Conservation (phyloP, 2,888 invertebrate genomes). For the Dermolepida albohirtum region DNA sequence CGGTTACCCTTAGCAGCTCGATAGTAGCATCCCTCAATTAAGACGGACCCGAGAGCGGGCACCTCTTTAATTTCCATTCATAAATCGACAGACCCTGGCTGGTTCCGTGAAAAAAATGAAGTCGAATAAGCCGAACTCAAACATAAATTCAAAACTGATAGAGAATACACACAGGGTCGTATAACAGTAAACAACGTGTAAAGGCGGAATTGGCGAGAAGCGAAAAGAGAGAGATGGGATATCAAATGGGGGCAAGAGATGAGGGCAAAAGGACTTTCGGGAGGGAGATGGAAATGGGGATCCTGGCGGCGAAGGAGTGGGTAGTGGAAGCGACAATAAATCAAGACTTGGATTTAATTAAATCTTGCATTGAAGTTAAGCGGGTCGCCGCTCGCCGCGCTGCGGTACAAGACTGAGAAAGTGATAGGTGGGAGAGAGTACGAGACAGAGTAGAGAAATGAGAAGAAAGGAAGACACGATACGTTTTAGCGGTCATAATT, state of each 20-base stretch:
- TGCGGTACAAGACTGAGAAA: conserved; percentile 58
- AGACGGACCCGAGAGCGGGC: conserved; percentile 31
- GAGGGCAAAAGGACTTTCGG: conserved; percentile 47
- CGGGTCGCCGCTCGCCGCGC: conserved; percentile 66
- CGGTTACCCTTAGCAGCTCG: conserved; percentile 34
- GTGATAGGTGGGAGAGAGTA: conserved; percentile 40
- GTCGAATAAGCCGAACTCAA: conserved; percentile 42
- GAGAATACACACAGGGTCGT: conserved; percentile 47
- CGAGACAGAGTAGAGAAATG: conserved; percentile 8
- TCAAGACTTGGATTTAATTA: conserved; percentile 70
- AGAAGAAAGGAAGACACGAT: conserved; percentile 16
- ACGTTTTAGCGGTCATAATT: conserved; percentile 46
- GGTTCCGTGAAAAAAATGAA: conserved; percentile 36
- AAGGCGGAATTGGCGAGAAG: conserved; percentile 34
- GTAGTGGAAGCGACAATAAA: conserved; percentile 66
- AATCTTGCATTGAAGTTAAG: conserved; percentile 69
- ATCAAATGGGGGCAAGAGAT: conserved; percentile 48
- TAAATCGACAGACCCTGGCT: conserved; percentile 34
- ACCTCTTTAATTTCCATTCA: conserved; percentile 39
- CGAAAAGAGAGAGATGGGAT: conserved; percentile 44
- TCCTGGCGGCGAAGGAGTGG: conserved; percentile 44
- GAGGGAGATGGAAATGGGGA: conserved; percentile 45
- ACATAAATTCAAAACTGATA: conserved; percentile 51
- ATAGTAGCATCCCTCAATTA: conserved; percentile 36
- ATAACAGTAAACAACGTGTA: conserved; percentile 53